Conservation (phyloP, 2,113 vertebrate genomes). For the Cervus canadensis region DNA sequence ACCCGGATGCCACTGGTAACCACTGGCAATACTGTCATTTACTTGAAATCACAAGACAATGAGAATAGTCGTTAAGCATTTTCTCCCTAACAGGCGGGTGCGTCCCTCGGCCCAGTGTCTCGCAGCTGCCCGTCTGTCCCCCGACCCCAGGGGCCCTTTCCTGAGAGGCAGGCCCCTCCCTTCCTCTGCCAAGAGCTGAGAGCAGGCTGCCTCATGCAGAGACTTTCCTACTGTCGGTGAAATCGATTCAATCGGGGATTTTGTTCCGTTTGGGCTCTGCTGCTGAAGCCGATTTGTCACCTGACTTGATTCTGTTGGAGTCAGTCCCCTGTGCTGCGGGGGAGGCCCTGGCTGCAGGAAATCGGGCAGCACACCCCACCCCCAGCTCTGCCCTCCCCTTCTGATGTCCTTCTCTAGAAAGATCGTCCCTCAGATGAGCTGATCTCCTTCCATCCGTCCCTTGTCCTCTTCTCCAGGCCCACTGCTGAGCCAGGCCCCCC, state of each 20-base stretch:
- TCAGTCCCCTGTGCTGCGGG: neutral
- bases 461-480: neutral
- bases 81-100: neutral
- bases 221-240: neutral
- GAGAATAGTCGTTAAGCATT: fast-evolving
- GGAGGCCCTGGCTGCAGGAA: neutral
- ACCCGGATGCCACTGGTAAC: neutral
- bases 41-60: neutral
- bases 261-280: neutral
- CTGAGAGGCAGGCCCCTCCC: fast-evolving
- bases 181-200: neutral
- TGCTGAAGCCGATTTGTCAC: neutral
- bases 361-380: neutral
- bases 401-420: neutral
- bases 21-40: fast-evolving
- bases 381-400: fast-evolving
- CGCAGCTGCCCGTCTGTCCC: neutral
- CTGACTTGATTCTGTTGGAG: neutral
- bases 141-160: fast-evolving
- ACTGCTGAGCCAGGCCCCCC: neutral
- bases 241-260: neutral
- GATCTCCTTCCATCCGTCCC: fast-evolving
- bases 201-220: neutral
- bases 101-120: neutral
- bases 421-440: no score